Conservation (phyloP, 2,888 invertebrate species). For the Sussaba pulchella region DNA sequence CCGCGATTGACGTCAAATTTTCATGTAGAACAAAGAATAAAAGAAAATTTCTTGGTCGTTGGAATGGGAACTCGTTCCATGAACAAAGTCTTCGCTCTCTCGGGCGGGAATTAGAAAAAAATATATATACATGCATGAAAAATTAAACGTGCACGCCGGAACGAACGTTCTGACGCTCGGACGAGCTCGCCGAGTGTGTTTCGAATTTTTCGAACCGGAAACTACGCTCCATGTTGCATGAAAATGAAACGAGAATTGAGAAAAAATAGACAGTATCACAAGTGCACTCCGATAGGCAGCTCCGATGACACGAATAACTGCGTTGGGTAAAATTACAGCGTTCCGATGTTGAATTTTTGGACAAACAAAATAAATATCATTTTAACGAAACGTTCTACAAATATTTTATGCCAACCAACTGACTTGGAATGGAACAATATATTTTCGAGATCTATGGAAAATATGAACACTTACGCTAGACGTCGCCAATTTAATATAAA, state of each 20-base stretch:
- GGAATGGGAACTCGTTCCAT: conserved; percentile 19
- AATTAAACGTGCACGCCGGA: conserved; percentile 36
- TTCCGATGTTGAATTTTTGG: background rate
- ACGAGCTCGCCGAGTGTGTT: background rate
- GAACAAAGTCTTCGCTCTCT: background rate
- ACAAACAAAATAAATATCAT: background rate
- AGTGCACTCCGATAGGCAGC: background rate
- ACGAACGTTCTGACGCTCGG: background rate
- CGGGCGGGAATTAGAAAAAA: conserved; percentile 17
- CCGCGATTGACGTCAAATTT: conserved; percentile 10
- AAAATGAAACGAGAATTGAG: background rate
- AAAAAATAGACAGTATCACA: background rate
- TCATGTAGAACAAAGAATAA: background rate
- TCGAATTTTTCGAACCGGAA: conserved; percentile 38
- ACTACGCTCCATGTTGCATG: background rate
- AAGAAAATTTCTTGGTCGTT: background rate
- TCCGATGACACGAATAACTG: conserved; percentile 15
- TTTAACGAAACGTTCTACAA: background rate
- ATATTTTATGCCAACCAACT: too few species aligned
- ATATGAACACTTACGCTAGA: too few species aligned
- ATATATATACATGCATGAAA: conserved; percentile 12
- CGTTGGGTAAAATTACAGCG: background rate
- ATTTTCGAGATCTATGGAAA: too few species aligned
- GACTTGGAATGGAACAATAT: too few species aligned
- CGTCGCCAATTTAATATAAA: background rate